These are phyloP conservation scores for Pseudochaenichthys georgianus DNA, from an alignment of 2,797 vertebrate species.

Conservation along the genomic window DNA sequence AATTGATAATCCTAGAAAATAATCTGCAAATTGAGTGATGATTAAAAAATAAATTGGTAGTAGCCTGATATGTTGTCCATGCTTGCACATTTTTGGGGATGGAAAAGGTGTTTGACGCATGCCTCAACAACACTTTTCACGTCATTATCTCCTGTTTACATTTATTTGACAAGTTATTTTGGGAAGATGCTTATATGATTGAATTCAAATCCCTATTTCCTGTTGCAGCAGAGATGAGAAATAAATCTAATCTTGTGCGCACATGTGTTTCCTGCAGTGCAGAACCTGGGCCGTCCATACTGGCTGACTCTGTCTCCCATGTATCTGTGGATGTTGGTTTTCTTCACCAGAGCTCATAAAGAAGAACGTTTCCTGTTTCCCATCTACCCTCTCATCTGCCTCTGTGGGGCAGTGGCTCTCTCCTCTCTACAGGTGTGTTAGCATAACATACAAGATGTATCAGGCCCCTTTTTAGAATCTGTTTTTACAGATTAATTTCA, in stretches of 20 bases:
- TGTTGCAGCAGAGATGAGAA: neutral
- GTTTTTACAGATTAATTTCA: conserved; percentile 28
- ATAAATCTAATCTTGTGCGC: conserved; percentile 3
- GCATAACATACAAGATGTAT: neutral
- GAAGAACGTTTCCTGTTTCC: conserved; percentile 98
- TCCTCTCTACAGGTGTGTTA: conserved; percentile 93
- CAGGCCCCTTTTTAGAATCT: neutral
- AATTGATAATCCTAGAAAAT: no score
- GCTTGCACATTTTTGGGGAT: neutral
- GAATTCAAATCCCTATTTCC: conserved; percentile 6
- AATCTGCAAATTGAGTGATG: no score
- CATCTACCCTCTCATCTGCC: conserved; percentile 96
- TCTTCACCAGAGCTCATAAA: conserved; percentile 97
- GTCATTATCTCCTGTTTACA: neutral
- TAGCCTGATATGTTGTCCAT: neutral
- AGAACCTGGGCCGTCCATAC: conserved; percentile 97
- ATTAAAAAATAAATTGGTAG: no score
- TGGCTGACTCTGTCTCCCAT: conserved; percentile 98
- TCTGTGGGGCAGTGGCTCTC: conserved; percentile 93
- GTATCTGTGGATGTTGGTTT: conserved; percentile 98
- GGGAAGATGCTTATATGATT: neutral
- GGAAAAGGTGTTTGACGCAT: neutral
- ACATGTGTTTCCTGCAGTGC: conserved; percentile 87
- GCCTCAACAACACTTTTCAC: neutral
- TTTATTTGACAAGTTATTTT: conserved; percentile 6